Evolutionary conservation across 2,113 vertebrate genomes (phyloP).

Genomic region (Murina feae): DNA sequence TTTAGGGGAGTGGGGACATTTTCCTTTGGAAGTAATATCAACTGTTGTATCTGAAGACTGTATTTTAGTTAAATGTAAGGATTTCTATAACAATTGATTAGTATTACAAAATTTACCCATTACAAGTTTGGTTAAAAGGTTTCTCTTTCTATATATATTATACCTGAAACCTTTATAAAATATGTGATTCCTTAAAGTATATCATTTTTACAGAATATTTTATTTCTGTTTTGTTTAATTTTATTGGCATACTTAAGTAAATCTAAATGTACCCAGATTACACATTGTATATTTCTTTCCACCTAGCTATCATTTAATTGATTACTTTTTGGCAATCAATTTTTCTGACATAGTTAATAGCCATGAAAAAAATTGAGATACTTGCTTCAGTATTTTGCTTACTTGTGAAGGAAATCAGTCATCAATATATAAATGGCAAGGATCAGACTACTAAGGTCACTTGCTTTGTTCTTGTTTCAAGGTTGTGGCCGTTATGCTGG

Average conservation of each 20-base stretch:
- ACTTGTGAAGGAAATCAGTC: neutral
- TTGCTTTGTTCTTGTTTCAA: slow-evolving; percentile 49
- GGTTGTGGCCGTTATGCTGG: slow-evolving; percentile 98
- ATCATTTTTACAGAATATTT: neutral
- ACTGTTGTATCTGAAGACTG: neutral
- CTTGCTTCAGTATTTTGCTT: neutral
- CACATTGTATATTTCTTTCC: neutral
- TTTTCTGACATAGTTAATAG: slow-evolving; percentile 18
- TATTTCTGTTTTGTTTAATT: neutral
- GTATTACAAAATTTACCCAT: neutral
- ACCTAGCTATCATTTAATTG: neutral
- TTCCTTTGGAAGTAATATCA: neutral
- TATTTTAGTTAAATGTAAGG: neutral
- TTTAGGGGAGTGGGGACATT: neutral
- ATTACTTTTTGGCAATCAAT: neutral
- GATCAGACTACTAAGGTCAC: neutral
- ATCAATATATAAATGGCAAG: neutral
- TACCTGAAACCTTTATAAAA: neutral
- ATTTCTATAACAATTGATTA: neutral
- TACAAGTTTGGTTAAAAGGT: neutral
- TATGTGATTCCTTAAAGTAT: neutral
- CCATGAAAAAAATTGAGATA: neutral
- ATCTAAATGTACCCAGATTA: neutral
- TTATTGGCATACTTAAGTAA: neutral
- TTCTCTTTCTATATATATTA: neutral